Percentiles rank a stretch among this genome's conserved stretches.
phyloP scores from a whole-genome alignment of 1,140 invertebrate species.

The Drosophila insularis region DNA sequence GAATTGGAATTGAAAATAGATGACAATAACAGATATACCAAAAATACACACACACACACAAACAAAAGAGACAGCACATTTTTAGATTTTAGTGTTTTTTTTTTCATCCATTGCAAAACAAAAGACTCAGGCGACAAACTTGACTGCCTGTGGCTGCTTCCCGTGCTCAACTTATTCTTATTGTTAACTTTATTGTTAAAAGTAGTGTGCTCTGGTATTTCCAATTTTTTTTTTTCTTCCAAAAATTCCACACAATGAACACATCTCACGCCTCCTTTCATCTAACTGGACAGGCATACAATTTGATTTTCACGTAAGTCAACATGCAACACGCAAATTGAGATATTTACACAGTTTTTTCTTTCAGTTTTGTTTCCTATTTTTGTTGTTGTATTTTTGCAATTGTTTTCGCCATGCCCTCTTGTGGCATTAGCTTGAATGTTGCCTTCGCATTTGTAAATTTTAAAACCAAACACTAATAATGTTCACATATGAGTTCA shows the following conservation, averaged over 20 bases:
- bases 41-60: neutral
- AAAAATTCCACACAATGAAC: conserved; percentile 23
- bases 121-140: conserved; percentile 71
- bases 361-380: conserved; percentile 26
- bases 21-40: neutral
- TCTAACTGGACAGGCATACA: conserved; percentile 12
- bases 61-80: neutral
- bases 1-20: neutral
- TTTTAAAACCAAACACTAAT: conserved; percentile 22
- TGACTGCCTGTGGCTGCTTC: conserved; percentile 20
- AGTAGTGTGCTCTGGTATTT: conserved; percentile 13
- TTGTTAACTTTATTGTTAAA: conserved; percentile 19
- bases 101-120: conserved; percentile 51
- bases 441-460: conserved; percentile 19
- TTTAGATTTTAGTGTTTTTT: neutral
- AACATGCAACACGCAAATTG: conserved; percentile 59
- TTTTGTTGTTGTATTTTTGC: conserved; percentile 14
- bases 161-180: conserved; percentile 22
- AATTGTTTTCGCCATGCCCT: conserved; percentile 31
- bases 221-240: neutral
- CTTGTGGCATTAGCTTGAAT: neutral
- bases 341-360: conserved; percentile 57
- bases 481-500: conserved; percentile 7
- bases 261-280: conserved; percentile 39
- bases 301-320: conserved; percentile 52